Conservation (phyloP, 2,888 invertebrate genomes). For the Peribatodes rhomboidaria region DNA sequence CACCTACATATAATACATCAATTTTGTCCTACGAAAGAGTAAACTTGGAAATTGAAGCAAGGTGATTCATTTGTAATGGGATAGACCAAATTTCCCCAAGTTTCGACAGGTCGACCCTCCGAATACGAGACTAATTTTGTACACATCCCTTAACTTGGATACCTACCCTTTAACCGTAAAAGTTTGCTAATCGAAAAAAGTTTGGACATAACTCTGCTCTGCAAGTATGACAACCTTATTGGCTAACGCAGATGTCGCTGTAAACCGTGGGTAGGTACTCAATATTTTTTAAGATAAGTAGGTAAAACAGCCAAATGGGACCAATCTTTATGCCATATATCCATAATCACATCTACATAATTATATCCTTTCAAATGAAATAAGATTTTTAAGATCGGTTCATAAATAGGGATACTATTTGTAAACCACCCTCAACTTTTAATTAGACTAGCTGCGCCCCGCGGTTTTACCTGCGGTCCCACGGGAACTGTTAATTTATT, state of each 20-base stretch:
- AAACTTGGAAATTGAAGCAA: slow-evolving; percentile 10
- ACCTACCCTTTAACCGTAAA: slow-evolving; percentile 45
- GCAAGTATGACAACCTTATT: slow-evolving; percentile 36
- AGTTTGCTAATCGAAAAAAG: slow-evolving; percentile 56
- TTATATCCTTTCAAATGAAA: too few relatives aligned
- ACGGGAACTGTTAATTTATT: too few relatives aligned
- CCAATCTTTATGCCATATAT: too few relatives aligned
- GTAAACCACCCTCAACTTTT: too few relatives aligned
- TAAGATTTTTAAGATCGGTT: too few relatives aligned
- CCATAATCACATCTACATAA: too few relatives aligned
- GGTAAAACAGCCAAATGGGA: not conserved
- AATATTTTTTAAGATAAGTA: not conserved
- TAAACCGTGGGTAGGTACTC: not conserved
- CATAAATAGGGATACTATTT: too few relatives aligned
- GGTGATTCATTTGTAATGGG: slow-evolving; percentile 52
- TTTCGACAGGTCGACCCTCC: slow-evolving; percentile 51
- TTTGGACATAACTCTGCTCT: slow-evolving; percentile 39
- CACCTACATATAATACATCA: too few relatives aligned
- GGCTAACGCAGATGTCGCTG: slow-evolving; percentile 14
- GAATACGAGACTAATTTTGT: slow-evolving; percentile 51
- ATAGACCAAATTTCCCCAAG: slow-evolving; percentile 51
- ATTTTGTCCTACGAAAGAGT: not conserved
- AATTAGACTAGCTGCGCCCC: too few relatives aligned
- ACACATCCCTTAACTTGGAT: slow-evolving; percentile 46
- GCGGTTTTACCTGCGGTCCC: too few relatives aligned